These are phyloP conservation scores for Ophion ventricosus DNA, from an alignment of 2,888 invertebrate species.

Conservation along the genomic window DNA sequence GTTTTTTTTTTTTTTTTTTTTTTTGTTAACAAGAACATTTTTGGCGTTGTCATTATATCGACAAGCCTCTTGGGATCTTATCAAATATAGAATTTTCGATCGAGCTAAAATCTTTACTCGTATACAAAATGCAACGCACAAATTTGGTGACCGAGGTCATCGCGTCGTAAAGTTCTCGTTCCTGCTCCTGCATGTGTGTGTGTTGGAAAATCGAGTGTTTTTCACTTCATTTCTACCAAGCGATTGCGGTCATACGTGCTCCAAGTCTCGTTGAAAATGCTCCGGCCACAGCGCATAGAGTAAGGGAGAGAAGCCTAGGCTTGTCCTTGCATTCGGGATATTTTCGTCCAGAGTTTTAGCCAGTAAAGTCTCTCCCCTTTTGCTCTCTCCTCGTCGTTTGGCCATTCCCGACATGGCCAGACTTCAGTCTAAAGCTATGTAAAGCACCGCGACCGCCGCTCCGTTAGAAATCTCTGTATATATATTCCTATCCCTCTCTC, in stretches of 20 bases:
- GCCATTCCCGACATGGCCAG: slow-evolving; percentile 81
- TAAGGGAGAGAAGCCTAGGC: slow-evolving; percentile 56
- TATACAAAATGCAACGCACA: background rate
- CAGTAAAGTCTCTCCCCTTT: slow-evolving; percentile 78
- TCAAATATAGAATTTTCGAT: background rate
- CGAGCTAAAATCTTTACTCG: slow-evolving; percentile 1
- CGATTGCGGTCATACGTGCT: slow-evolving; percentile 22
- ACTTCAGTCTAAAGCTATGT: slow-evolving; percentile 78
- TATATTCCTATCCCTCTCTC: slow-evolving; percentile 22
- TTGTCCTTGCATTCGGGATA: slow-evolving; percentile 81
- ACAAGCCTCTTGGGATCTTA: slow-evolving; percentile 39
- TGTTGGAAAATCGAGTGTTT: slow-evolving; percentile 34
- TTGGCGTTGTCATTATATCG: slow-evolving; percentile 51
- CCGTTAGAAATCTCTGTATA: slow-evolving; percentile 28
- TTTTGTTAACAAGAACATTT: slow-evolving; percentile 25
- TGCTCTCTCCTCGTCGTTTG: slow-evolving; percentile 59
- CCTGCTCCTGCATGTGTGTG: background rate
- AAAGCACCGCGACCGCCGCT: slow-evolving; percentile 69
- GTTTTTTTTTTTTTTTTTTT: slow-evolving; percentile 35
- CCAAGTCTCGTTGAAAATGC: slow-evolving; percentile 29
- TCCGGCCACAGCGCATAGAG: slow-evolving; percentile 17
- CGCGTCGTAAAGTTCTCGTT: slow-evolving; percentile 3
- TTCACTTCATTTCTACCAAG: slow-evolving; percentile 33
- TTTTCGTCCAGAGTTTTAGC: slow-evolving; percentile 82
- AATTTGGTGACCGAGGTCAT: slow-evolving; percentile 28